These are phyloP conservation scores for Bombyx mandarina DNA, from an alignment of 1,140 invertebrate species.

Conservation along the genomic window DNA sequence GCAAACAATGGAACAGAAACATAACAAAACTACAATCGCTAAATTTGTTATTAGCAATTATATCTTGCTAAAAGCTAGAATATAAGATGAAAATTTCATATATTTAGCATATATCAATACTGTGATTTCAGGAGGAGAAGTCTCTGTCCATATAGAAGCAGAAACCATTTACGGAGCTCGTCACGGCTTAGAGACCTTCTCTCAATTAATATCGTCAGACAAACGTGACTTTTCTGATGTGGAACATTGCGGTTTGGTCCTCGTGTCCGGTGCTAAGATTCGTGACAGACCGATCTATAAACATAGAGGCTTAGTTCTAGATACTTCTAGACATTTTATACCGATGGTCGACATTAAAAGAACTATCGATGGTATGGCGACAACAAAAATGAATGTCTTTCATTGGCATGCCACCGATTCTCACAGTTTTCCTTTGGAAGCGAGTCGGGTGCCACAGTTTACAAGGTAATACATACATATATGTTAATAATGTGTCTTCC, in stretches of 20 bases:
- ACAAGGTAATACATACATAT: slow-evolving; percentile 51
- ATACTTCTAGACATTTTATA: slow-evolving; percentile 84
- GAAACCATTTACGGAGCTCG: slow-evolving; percentile 81
- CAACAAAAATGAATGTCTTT: slow-evolving; percentile 87
- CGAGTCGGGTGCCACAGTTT: slow-evolving; percentile 80
- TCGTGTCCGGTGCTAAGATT: slow-evolving; percentile 65
- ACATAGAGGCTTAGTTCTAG: slow-evolving; percentile 81
- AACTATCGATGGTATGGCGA: slow-evolving; percentile 85
- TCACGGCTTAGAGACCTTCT: slow-evolving; percentile 80
- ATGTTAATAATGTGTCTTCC: background rate
- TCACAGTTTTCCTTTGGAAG: slow-evolving; percentile 87
- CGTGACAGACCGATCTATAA: slow-evolving; percentile 79
- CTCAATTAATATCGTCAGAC: slow-evolving; percentile 75
- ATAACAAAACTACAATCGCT: background rate
- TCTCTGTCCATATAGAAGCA: slow-evolving; percentile 74
- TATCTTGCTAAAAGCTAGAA: background rate
- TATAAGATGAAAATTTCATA: background rate
- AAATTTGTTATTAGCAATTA: background rate
- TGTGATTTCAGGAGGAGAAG: slow-evolving; percentile 47
- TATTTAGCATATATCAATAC: no score
- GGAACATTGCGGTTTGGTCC: slow-evolving; percentile 34
- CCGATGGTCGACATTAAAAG: slow-evolving; percentile 76
- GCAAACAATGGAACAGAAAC: no score
- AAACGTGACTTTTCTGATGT: slow-evolving; percentile 27
- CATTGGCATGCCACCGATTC: slow-evolving; percentile 91